Percentiles rank a stretch among this genome's conserved stretches.
These are phyloP conservation scores for Cylindroiulus punctatus DNA, from an alignment of 2,888 invertebrate species.

Conservation along the genomic window DNA sequence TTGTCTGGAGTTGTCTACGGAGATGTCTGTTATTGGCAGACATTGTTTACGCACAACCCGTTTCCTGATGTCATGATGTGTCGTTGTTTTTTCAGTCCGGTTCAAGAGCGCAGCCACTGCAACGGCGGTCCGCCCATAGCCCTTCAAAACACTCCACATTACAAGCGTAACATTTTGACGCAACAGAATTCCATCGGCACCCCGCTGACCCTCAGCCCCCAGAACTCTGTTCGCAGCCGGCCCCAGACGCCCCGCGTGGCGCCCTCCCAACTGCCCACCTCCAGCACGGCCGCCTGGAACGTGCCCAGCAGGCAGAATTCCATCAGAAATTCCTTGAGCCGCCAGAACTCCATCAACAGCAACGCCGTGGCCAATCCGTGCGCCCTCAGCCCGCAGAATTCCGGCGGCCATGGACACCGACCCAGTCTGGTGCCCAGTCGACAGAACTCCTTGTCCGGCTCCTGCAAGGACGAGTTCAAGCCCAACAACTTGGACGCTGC, in stretches of 20 bases:
- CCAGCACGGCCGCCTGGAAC: constrained; percentile 50
- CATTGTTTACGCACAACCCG: too few relatives aligned
- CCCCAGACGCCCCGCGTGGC: constrained; percentile 58
- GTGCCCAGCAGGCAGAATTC: constrained; percentile 53
- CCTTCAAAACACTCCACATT: constrained; percentile 64
- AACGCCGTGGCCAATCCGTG: constrained; percentile 60
- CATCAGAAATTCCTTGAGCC: constrained; percentile 61
- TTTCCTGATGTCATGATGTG: background rate
- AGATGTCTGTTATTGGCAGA: too few relatives aligned
- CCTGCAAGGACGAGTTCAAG: constrained; percentile 64
- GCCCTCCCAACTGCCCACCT: constrained; percentile 46
- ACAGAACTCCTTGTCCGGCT: constrained; percentile 64
- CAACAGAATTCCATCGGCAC: constrained; percentile 62
- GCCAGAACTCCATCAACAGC: constrained; percentile 65
- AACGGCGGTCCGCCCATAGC: constrained; percentile 67
- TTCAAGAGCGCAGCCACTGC: constrained; percentile 71
- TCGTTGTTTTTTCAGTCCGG: constrained; percentile 11
- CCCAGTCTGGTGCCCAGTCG: constrained; percentile 62
- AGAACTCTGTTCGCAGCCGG: constrained; percentile 74
- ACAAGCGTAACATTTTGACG: constrained; percentile 62
- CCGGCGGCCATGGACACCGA: constrained; percentile 43
- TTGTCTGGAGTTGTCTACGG: too few relatives aligned
- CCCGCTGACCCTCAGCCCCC: constrained; percentile 72
- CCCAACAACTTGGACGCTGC: constrained; percentile 62
- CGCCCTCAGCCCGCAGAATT: constrained; percentile 57